phyloP scores from a whole-genome alignment of 2,888 invertebrate genomes.

The Dryadula phaetusa region DNA sequence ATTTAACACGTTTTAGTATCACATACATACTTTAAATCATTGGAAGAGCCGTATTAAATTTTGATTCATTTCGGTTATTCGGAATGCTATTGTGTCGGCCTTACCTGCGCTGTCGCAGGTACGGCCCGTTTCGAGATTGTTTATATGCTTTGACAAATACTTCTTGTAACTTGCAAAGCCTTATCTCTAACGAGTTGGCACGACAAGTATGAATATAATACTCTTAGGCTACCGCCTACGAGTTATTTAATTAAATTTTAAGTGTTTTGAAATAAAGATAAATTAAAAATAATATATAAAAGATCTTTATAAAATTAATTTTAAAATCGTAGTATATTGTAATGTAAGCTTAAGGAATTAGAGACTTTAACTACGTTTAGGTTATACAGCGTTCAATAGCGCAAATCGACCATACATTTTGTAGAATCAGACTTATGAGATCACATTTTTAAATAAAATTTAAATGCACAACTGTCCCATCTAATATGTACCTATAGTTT shows the following conservation, averaged over 20 bases:
- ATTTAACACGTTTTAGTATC: slow-evolving; percentile 1
- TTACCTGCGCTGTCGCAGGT: slow-evolving; percentile 66
- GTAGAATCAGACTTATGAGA: background rate
- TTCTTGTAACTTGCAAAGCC: slow-evolving; percentile 63
- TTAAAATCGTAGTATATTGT: background rate
- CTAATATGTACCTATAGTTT: too few relatives aligned
- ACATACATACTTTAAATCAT: slow-evolving; percentile 25
- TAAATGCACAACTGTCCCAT: background rate
- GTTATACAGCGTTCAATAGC: too few relatives aligned
- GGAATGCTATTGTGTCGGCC: slow-evolving; percentile 80
- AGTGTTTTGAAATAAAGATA: slow-evolving; percentile 8
- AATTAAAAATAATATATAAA: background rate
- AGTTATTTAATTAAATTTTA: slow-evolving; percentile 1
- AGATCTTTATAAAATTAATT: background rate
- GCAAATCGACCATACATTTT: background rate
- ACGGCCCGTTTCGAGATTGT: slow-evolving; percentile 58
- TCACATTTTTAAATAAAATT: background rate
- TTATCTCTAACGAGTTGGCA: slow-evolving; percentile 72
- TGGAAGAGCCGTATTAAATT: slow-evolving; percentile 54
- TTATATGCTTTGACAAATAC: slow-evolving; percentile 77
- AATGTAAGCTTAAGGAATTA: background rate
- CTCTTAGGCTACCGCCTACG: slow-evolving; percentile 19
- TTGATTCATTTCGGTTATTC: slow-evolving; percentile 80
- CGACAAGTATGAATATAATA: slow-evolving; percentile 31
- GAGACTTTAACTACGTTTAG: too few relatives aligned